Percentiles rank a stretch among this genome's conserved stretches.
These are phyloP conservation scores for Prionailurus viverrinus DNA, from an alignment of 2,113 vertebrate genomes.

Conservation along the genomic window DNA sequence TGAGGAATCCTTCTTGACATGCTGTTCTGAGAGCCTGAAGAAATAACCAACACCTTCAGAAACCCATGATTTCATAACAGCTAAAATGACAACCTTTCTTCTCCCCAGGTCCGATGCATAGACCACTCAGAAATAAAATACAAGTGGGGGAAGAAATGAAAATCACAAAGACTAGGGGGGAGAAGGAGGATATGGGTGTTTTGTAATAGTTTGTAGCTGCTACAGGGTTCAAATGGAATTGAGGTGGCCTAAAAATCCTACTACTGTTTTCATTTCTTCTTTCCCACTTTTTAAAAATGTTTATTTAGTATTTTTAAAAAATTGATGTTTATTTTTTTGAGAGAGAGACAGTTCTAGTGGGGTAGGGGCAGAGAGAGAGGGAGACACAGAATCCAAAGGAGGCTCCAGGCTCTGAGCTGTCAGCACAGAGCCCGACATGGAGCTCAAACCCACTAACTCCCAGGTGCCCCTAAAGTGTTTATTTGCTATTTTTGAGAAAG, in stretches of 20 bases:
- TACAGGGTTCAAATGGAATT: background rate
- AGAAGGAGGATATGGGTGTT: background rate
- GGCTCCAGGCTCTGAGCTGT: too few relatives aligned
- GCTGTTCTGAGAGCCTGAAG: background rate
- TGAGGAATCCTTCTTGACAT: background rate
- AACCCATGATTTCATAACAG: background rate
- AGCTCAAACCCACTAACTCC: too few relatives aligned
- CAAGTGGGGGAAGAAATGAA: background rate
- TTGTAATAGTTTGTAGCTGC: background rate
- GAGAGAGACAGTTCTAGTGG: too few relatives aligned
- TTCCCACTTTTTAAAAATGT: background rate
- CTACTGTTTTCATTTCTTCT: background rate
- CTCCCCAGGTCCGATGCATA: background rate
- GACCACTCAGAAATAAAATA: background rate
- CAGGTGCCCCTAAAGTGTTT: too few relatives aligned
- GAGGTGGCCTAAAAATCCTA: background rate
- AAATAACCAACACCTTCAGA: background rate
- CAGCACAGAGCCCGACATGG: too few relatives aligned
- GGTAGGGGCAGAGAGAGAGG: too few relatives aligned
- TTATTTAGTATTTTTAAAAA: too few relatives aligned
- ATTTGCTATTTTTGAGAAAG: too few relatives aligned
- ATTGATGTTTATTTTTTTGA: too few relatives aligned
- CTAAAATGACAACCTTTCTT: background rate
- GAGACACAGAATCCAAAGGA: too few relatives aligned
- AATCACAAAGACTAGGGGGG: background rate